A percentile compares a stretch with the other conserved stretches of the same genome.
These are phyloP conservation scores for Loriculus beryllinus DNA, from an alignment of 2,797 vertebrate species.

Conservation along the genomic window DNA sequence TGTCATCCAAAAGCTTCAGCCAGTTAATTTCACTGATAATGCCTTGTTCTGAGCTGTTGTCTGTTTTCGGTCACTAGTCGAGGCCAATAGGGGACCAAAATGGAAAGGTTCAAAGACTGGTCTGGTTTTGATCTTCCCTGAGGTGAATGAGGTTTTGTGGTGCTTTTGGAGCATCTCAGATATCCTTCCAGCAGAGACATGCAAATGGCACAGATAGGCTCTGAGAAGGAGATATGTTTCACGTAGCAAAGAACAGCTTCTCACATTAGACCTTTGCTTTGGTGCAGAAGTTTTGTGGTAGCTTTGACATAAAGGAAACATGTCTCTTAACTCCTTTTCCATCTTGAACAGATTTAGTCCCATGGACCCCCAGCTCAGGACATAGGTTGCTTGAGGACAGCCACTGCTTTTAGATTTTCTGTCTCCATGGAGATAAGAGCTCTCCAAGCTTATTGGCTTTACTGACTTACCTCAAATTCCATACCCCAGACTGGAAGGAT, in stretches of 20 bases:
- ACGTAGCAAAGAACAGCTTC: background rate
- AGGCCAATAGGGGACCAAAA: background rate
- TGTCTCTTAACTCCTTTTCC: background rate
- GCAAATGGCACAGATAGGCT: background rate
- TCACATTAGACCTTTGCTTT: background rate
- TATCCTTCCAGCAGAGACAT: background rate
- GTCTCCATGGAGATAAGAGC: background rate
- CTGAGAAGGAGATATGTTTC: background rate
- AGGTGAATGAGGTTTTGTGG: background rate
- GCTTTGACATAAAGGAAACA: background rate
- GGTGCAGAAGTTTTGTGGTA: background rate
- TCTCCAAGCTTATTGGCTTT: background rate
- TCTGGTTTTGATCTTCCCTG: background rate
- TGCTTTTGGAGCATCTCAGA: background rate
- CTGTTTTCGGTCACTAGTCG: background rate
- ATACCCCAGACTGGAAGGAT: background rate
- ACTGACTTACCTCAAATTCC: background rate
- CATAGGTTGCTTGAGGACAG: background rate
- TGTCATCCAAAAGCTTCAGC: background rate
- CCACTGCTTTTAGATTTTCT: background rate
- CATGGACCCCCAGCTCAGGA: fast-evolving
- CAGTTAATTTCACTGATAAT: background rate
- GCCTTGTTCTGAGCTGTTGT: background rate
- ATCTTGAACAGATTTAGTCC: background rate
- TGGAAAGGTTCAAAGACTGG: background rate